Evolutionary conservation across 2,888 invertebrate species (phyloP), one percentile per base, ranked within the genome.

Genomic region (Netelia fuscicornis): DNA sequence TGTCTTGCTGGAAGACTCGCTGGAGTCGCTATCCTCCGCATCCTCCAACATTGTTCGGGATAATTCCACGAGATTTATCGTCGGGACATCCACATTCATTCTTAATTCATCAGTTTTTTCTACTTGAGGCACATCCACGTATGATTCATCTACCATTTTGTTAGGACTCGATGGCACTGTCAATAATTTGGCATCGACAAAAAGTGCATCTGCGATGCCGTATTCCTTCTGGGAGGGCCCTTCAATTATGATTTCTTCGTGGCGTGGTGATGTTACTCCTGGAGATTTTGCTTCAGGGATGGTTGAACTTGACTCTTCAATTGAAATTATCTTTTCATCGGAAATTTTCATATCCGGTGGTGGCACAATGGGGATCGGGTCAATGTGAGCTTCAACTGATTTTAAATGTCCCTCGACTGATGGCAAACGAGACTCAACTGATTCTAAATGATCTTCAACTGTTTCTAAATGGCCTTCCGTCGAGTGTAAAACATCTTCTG

Each of bases 1-100:
- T 17, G 93, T 93, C 86, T 92, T 92, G 81, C 90, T 90, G 3
- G 93, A 93, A 84, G 92, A 87, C 83, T 93, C 93, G 86, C 91
- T 91, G 9, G 92, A 92, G 78, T 93, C 93, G 85, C 91, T 92
- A 17, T 92, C 91, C 3, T 91, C 88, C 10, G 88, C 89, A 75
- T 90, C 88, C n/a, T 90, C 91, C 54, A 85, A 65, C 44, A 82
- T 78, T 10, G 70, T 60, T 1, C 82, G 64, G n/a, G 84, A 68
- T 62, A 84, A 78, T 71, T 86, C 86, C n/a, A 25, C 60, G n/a
- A 86, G 77, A 77, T 78, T 65, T 37, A 81, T 70, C 0, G 75
- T 64, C 37, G 81, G 81, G 10, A 81, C 60, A 3, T 64, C 48
- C n/a, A 68, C 58, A 13, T 13, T 13, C 20, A 62, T 30, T 64